These are phyloP conservation scores for Macropis europaea DNA, from an alignment of 2,888 invertebrate genomes.

Conservation along the genomic window DNA sequence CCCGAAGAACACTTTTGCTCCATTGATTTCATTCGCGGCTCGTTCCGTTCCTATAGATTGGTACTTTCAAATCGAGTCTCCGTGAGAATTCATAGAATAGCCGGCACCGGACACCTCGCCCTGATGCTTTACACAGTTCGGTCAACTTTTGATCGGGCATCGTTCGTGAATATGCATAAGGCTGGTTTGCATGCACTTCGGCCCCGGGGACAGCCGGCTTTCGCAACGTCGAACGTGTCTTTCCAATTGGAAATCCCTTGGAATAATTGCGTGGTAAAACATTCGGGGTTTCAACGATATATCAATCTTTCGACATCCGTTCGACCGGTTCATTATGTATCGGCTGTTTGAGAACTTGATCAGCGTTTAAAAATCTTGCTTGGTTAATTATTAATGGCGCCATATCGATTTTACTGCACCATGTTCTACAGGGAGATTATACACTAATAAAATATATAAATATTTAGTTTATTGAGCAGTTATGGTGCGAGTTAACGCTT, in stretches of 20 bases:
- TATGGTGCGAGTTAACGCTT: too few relatives aligned
- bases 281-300: background rate
- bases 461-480: too few relatives aligned
- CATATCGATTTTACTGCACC: too few relatives aligned
- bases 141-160: slow-evolving; percentile 21
- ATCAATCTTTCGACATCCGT: background rate
- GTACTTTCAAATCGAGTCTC: slow-evolving; percentile 60
- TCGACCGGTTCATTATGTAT: too few relatives aligned
- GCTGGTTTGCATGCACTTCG: slow-evolving; percentile 54
- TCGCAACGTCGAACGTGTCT: slow-evolving; percentile 23
- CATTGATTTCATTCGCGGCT: slow-evolving; percentile 55
- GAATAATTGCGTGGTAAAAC: background rate
- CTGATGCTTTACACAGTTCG: slow-evolving; percentile 23
- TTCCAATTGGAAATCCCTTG: background rate
- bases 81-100: slow-evolving; percentile 61
- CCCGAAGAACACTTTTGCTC: slow-evolving; percentile 58
- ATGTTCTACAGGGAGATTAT: too few relatives aligned
- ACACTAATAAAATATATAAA: too few relatives aligned
- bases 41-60: slow-evolving; percentile 30
- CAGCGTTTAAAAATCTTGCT: too few relatives aligned
- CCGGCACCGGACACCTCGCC: slow-evolving; percentile 45
- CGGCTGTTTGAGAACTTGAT: too few relatives aligned
- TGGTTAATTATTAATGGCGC: too few relatives aligned
- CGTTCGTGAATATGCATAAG: slow-evolving; percentile 57
- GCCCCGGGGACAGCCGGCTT: slow-evolving; percentile 9